Conservation (phyloP, 1,140 invertebrate genomes). For the Polyergus mexicanus region DNA sequence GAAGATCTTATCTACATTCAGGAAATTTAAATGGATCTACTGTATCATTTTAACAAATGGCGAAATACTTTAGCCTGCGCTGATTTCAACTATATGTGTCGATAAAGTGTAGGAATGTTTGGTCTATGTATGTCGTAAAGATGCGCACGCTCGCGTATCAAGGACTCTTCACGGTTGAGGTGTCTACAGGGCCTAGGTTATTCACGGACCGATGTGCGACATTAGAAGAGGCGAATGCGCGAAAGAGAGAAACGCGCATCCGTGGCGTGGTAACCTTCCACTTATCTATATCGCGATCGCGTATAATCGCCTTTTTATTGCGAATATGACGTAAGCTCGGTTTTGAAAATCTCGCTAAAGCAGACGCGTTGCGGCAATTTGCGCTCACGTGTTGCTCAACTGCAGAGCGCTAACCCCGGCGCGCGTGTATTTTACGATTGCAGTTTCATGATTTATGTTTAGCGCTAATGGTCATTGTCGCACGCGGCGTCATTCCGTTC, state of each 20-base stretch:
- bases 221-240: constrained; percentile 34
- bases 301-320: constrained; percentile 33
- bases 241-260: constrained; percentile 2
- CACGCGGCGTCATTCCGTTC: constrained; percentile 1
- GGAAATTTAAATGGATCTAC: no score
- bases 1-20: no score
- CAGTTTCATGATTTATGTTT: constrained; percentile 48
- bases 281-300: constrained; percentile 57
- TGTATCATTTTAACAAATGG: no score
- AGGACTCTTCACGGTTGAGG: constrained; percentile 59
- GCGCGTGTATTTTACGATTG: constrained; percentile 40
- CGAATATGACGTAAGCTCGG: constrained; percentile 29
- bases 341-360: constrained; percentile 56
- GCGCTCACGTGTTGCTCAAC: constrained; percentile 37
- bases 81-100: not conserved
- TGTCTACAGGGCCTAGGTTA: constrained; percentile 59
- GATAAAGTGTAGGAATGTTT: not conserved
- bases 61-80: not conserved
- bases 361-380: constrained; percentile 47
- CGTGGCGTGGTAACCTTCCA: constrained; percentile 29
- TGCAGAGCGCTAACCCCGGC: constrained; percentile 31
- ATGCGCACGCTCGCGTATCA: constrained; percentile 30
- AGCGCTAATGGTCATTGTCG: constrained; percentile 26
- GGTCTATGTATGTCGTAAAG: constrained; percentile 15
- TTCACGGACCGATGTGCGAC: constrained; percentile 53